These are phyloP conservation scores for Fringilla coelebs DNA, from an alignment of 2,797 vertebrate genomes.

Conservation along the genomic window DNA sequence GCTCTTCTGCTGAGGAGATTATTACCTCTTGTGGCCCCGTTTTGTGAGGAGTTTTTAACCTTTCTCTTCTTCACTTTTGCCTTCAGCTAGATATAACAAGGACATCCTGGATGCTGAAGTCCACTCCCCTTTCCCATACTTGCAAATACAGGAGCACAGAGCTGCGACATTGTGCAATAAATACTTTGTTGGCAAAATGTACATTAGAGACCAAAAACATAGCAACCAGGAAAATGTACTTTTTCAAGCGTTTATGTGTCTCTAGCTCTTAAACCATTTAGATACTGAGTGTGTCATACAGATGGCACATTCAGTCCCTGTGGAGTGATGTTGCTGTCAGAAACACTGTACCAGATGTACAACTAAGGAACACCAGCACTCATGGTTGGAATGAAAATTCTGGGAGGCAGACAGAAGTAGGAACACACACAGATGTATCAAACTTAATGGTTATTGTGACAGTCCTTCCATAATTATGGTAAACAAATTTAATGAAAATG, in stretches of 20 bases:
- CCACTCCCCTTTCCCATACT: neutral
- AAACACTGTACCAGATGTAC: constrained; percentile 62
- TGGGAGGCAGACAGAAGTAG: neutral
- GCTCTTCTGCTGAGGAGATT: neutral
- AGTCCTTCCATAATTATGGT: constrained; percentile 11
- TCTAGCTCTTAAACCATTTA: constrained; percentile 55
- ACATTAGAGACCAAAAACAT: neutral
- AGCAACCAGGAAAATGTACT: constrained; percentile 17
- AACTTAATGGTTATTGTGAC: constrained; percentile 22
- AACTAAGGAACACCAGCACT: constrained; percentile 29
- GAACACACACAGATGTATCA: constrained; percentile 22
- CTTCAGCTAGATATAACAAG: neutral
- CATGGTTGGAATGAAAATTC: constrained; percentile 47
- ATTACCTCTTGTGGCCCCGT: neutral
- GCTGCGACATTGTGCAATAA: neutral
- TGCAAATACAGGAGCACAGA: neutral
- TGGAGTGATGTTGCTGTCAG: constrained; percentile 57
- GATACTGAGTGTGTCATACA: constrained; percentile 44
- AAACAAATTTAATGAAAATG: constrained; percentile 29
- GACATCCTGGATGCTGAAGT: neutral
- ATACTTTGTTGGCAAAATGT: neutral
- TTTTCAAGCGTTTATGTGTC: constrained; percentile 15
- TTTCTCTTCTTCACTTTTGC: neutral
- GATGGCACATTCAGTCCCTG: constrained; percentile 56
- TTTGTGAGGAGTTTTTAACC: neutral